Base-by-base conservation (phyloP, 23 tunicate species). In the Styela plicata region DNA sequence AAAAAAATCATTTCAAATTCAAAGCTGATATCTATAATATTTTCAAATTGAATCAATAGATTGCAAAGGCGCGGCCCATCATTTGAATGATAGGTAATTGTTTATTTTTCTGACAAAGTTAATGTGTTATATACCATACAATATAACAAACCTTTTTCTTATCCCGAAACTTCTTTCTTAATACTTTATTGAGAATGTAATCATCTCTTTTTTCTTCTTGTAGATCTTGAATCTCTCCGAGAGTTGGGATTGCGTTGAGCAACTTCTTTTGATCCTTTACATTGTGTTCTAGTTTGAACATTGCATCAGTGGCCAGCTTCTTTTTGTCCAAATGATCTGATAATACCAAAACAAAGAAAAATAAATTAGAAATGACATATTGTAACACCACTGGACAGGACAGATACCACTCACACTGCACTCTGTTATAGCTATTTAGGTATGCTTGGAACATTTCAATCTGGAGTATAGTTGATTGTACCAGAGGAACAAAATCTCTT, bases 261-360 rank as follows among this genome's bases (percentile, higher is more conserved):
- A 91, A 69, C 74, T 91, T 91, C 53, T 64, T 24, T 52, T 83
- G 77, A 64, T 91, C 97, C 36, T 91, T 86, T 2, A 78, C 88
- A 30, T 34, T 82, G 65, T 91, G 97, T 34, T 91, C 97, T 30
- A 91, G 70, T 71, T 91, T 91, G 70, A 68, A 91, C 97, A 91
- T 91, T 1, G 97, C 92, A 52, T 91, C 86, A n/a, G 85, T 91
- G 62, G 65, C 79, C 36, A 91, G 73, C 35, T 91, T 66, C 76
- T 91, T 78, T 74, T 91, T 91, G n/a, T 80, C 97, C 17, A 69
- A 66, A 34, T 86, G 88, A 31, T 91, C 97, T 88, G 79, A 0
- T 32, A 36, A 21, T 7, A 24, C 7, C 13, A 44, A 44, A 7
- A 44, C 10, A 44, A 44, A 44, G 13, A 44, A 44, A n/a, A n/a